Evolutionary conservation across 2,797 vertebrate genomes (phyloP), one percentile per base, ranked within the genome.

Genomic region (Sorex maritimensis): DNA sequence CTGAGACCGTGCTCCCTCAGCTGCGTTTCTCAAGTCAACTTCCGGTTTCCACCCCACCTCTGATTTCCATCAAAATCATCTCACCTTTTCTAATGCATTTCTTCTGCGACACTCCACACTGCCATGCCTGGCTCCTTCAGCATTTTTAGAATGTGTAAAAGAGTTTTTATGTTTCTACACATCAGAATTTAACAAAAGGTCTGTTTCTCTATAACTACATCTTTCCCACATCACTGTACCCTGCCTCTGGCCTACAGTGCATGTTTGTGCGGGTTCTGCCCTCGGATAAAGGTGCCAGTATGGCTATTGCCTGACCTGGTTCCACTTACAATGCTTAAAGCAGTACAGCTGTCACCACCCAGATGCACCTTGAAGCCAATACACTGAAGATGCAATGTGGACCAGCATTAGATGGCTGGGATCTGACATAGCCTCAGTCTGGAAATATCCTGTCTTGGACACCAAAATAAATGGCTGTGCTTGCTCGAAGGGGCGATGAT

Each of bases 131-230:
- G 3, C 79, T 96, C 44, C 93, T 69, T 74, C 23, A 86, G 6
- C 67, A 13, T 72, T 87, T 77, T 19, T 4, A 68, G 49, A 86
- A 88, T 67, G 34, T 3, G 44, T 55, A 69, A 34, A 75, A 38
- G 30, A 41, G 13, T 49, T n/a, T 34, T 24, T 34, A 15, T 38
- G 13, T 78, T 61, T 52, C 13, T 19, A 23, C 34, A 84, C 52
- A 28, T 80, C 30, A 65, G 6, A 69, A 55, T 41, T 86, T 86
- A 52, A 75, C 14, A 88, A 91, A 85, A 86, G 49, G 1, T 38
- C 55, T 85, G 38, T 69, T 91, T 65, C 9, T 82, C 23, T 38
- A 21, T 13, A 71, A 80, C 17, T 55, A 68, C 8, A 26, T 34
- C 21, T 55, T 65, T 46, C 38, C 21, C 69, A 65, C 15, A 49